Evolutionary conservation across 2,113 vertebrate genomes (phyloP), one percentile per base, ranked within the genome.

Genomic region (Panurus biarmicus): DNA sequence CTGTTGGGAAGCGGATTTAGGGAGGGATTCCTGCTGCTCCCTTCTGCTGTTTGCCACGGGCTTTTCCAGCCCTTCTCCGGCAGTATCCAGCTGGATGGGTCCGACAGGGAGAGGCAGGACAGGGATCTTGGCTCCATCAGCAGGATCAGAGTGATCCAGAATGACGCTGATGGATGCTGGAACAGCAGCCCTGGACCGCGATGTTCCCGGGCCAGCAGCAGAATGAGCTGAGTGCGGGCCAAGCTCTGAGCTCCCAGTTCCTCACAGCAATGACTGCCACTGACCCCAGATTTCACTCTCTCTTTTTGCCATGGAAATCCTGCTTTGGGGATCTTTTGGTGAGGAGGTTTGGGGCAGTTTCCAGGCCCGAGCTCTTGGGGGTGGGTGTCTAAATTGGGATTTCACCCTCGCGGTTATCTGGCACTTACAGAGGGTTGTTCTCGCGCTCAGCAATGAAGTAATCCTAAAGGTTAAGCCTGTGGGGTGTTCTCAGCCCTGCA

Each of bases 391-490:
- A 47, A 89, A 61, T 17, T 48, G 48, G 48, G 70, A 82, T 89
- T 87, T 85, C 44, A 2, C 44, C 65, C 57, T 33, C 0, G 12
- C 3, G 48, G 77, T 93, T 95, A 79, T 85, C 95, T 94, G 85
- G 81, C 62, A 45, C 54, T 35, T 7, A 50, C 92, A 79, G 87
- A 75, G 82, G 58, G 84, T 36, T 93, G 85, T 72, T 87, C 45
- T 12, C 48, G 69, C 76, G 77, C 65, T 78, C 85, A 69, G 81
- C 74, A 93, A 82, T 79, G 33, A 72, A 90, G 78, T 45, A 85
- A 94, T 87, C 92, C 92, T 76, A 96, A 96, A 94, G 93, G 93
- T 95, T 94, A 96, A 93, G 89, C 91, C 96, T 85, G 84, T 50
- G 9, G 89, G 92, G 54, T 89, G 71, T 93, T 94, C 92, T 85